These are phyloP conservation scores for Drosophila eugracilis DNA, from an alignment of 1,140 invertebrate genomes.

Conservation along the genomic window DNA sequence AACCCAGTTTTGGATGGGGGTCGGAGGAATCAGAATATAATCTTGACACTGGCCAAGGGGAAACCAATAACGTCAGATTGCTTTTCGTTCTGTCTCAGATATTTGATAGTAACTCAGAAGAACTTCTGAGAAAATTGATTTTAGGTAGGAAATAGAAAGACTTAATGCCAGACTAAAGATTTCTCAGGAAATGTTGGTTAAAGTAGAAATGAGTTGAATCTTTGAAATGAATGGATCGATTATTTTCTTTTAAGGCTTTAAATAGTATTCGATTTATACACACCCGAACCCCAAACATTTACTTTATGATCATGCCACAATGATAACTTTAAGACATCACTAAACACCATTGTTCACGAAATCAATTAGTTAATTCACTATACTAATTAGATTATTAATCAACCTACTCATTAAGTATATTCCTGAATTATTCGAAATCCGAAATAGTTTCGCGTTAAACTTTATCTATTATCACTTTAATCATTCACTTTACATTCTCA, in stretches of 20 bases:
- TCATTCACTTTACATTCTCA: constrained; percentile 2
- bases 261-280: neutral
- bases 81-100: constrained; percentile 21
- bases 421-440: constrained; percentile 8
- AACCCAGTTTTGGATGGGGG: constrained; percentile 13
- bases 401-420: constrained; percentile 52
- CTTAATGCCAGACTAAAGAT: no score
- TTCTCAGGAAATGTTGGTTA: no score
- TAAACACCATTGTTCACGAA: no score
- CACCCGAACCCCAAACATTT: neutral
- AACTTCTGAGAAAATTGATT: constrained; percentile 4
- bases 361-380: neutral
- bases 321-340: no score
- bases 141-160: neutral
- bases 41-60: constrained; percentile 24
- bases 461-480: constrained; percentile 1
- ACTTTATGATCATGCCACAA: no score
- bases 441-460: neutral
- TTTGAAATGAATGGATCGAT: no score
- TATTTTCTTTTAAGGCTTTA: no score
- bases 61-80: constrained; percentile 48
- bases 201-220: neutral
- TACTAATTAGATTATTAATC: neutral
- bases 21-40: constrained; percentile 9
- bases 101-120: constrained; percentile 1